Evolutionary conservation across 2,113 vertebrate species (phyloP).

Genomic region (Burhinus oedicnemus): DNA sequence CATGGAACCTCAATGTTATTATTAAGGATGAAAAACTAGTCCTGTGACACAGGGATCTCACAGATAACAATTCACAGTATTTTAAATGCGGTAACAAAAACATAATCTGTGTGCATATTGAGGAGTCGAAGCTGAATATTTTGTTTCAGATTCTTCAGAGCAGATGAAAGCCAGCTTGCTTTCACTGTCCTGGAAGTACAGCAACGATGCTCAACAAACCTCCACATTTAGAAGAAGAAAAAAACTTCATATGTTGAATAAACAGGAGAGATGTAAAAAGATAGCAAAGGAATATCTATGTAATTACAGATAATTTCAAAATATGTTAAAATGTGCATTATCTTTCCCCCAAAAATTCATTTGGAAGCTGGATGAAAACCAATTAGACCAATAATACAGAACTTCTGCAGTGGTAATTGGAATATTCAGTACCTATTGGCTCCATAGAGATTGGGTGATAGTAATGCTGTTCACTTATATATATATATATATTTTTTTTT

Average conservation of each 20-base stretch:
- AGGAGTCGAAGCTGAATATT: not conserved
- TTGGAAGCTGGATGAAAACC: not conserved
- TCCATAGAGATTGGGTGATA: not conserved
- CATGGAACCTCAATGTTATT: not conserved
- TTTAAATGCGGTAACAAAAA: not conserved
- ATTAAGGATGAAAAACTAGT: not conserved
- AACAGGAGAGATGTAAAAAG: not conserved
- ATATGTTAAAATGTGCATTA: not conserved
- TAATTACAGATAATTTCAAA: not conserved
- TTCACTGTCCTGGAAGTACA: not conserved
- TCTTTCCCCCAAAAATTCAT: not conserved
- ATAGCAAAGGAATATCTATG: not conserved
- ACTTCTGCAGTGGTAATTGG: not conserved
- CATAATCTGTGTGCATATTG: not conserved
- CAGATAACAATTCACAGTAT: not conserved
- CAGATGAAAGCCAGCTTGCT: not conserved
- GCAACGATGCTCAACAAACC: not conserved
- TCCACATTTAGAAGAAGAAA: not conserved
- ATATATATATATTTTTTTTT: not conserved
- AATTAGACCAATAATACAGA: not conserved
- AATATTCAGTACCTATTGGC: not conserved
- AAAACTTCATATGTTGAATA: not conserved
- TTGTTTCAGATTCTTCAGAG: not conserved
- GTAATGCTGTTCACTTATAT: not conserved
- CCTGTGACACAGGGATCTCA: not conserved